Evolutionary conservation across 2,888 invertebrate genomes (phyloP).

Genomic region (Cheilosia impressa): DNA sequence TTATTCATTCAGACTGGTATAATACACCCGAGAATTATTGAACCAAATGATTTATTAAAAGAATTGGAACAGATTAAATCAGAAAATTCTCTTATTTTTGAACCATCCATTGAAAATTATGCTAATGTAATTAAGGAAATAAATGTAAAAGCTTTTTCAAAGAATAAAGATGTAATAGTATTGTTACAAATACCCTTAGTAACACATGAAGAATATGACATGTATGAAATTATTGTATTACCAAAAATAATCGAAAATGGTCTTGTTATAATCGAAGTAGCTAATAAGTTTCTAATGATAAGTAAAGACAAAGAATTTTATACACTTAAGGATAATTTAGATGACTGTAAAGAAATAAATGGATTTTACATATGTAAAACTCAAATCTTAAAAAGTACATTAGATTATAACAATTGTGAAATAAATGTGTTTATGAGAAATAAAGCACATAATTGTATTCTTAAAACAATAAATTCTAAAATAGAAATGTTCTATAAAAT

Average conservation of each 20-base stretch:
- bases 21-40: constrained; percentile 15
- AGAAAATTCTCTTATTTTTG: constrained; percentile 11
- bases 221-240: constrained; percentile 29
- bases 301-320: constrained; percentile 20
- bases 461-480: constrained; percentile 15
- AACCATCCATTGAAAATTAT: constrained; percentile 23
- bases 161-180: constrained; percentile 14
- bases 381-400: constrained; percentile 8
- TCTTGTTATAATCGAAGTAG: constrained; percentile 13
- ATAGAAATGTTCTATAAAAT: constrained; percentile 22
- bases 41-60: neutral
- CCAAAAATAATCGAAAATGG: constrained; percentile 38
- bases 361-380: constrained; percentile 5
- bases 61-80: constrained; percentile 2
- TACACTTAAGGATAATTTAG: constrained; percentile 14
- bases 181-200: constrained; percentile 24
- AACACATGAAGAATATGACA: constrained; percentile 19
- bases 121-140: constrained; percentile 1
- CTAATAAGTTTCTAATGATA: constrained; percentile 22
- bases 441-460: constrained; percentile 22
- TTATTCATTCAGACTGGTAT: constrained; percentile 25
- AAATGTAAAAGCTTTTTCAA: neutral
- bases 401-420: constrained; percentile 3
- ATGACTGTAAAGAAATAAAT: constrained; percentile 14
- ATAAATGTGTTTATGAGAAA: constrained; percentile 30